Conservation (phyloP, 2,797 vertebrate species). For the Cryptoblepharus egeriae region DNA sequence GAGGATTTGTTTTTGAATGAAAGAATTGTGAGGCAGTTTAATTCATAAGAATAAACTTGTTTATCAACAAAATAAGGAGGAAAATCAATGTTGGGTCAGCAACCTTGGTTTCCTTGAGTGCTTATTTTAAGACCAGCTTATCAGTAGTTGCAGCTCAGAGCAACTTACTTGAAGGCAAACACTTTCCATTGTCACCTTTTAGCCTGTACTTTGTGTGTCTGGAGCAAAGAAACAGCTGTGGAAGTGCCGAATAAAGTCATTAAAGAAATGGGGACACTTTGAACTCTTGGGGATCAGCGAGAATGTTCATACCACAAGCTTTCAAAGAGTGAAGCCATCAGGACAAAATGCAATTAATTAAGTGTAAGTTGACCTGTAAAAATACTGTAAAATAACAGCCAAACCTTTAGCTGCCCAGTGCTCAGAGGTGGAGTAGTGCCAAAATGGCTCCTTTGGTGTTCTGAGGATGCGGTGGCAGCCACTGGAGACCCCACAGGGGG, state of each 20-base stretch:
- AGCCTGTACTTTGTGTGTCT: slow-evolving; percentile 48
- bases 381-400: slow-evolving; percentile 51
- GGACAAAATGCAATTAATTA: slow-evolving; percentile 25
- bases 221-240: slow-evolving; percentile 39
- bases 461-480: too few relatives aligned
- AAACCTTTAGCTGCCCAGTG: too few relatives aligned
- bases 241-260: slow-evolving; percentile 17
- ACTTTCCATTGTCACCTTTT: slow-evolving; percentile 63
- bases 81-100: slow-evolving; percentile 42
- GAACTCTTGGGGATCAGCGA: slow-evolving; percentile 16
- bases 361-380: not conserved
- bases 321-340: slow-evolving; percentile 40
- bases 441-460: too few relatives aligned
- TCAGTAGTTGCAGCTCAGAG: slow-evolving; percentile 74
- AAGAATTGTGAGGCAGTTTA: slow-evolving; percentile 1
- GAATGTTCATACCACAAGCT: slow-evolving; percentile 18
- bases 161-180: slow-evolving; percentile 69
- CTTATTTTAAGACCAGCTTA: slow-evolving; percentile 86
- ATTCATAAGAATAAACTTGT: slow-evolving; percentile 39
- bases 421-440: too few relatives aligned
- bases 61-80: slow-evolving; percentile 8
- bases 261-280: slow-evolving; percentile 27
- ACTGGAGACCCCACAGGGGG: too few relatives aligned
- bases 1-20: too few relatives aligned
- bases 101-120: slow-evolving; percentile 36